Percentiles rank a stretch among this genome's conserved stretches.
These are phyloP conservation scores for Periparus ater DNA, from an alignment of 2,797 vertebrate species.

Conservation along the genomic window DNA sequence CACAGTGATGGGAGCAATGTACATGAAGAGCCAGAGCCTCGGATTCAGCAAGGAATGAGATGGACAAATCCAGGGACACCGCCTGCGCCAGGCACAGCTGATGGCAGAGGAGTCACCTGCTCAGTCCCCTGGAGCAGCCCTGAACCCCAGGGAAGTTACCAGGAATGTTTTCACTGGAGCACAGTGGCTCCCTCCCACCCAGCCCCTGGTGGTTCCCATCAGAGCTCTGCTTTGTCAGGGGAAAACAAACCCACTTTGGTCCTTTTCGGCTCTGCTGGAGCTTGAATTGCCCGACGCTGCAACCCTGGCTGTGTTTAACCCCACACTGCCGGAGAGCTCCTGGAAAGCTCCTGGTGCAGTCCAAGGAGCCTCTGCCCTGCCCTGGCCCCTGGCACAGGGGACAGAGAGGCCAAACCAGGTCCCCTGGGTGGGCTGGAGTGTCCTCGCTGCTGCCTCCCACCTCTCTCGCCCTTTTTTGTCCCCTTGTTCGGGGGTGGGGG, in stretches of 20 bases:
- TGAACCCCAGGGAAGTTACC: neutral
- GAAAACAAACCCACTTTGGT: neutral
- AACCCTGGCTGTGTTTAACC: rapidly evolving
- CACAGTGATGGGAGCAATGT: neutral
- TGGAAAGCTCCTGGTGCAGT: rapidly evolving
- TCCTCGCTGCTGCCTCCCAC: neutral
- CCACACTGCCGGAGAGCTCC: neutral
- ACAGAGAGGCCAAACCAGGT: neutral
- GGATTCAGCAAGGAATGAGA: neutral
- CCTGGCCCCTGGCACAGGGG: neutral
- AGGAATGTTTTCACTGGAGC: neutral
- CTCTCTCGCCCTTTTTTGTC: rapidly evolving
- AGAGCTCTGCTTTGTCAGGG: neutral
- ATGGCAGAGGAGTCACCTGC: rapidly evolving
- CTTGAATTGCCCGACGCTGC: rapidly evolving
- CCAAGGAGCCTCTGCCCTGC: neutral
- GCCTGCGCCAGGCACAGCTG: neutral
- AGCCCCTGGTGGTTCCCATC: neutral
- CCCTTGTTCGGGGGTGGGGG: neutral
- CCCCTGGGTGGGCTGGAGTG: rapidly evolving
- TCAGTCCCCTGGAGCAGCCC: neutral
- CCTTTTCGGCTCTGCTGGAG: neutral
- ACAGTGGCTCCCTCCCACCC: neutral
- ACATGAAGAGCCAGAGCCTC: neutral
- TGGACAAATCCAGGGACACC: neutral